Evolutionary conservation across 2,113 vertebrate species (phyloP).

Genomic region (Steatornis caripensis): DNA sequence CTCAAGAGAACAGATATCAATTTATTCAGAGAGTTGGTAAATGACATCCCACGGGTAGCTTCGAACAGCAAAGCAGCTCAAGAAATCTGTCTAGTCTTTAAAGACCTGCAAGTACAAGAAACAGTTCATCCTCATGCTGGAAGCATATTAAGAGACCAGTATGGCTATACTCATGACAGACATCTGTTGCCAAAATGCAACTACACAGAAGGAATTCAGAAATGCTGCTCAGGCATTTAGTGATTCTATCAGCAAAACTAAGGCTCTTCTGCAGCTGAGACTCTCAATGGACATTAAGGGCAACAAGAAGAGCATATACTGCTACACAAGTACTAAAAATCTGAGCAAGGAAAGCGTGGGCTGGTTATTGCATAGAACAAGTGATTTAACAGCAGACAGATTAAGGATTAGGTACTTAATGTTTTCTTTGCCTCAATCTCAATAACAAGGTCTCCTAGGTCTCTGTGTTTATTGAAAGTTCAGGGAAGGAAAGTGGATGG

Average conservation of each 20-base stretch:
- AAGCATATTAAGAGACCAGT: background rate
- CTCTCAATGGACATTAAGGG: rapidly evolving
- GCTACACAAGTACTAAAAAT: background rate
- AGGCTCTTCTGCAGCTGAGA: background rate
- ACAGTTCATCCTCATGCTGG: background rate
- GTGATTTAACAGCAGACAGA: background rate
- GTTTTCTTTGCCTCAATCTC: background rate
- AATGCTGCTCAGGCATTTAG: background rate
- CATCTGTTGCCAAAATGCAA: rapidly evolving
- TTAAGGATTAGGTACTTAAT: background rate
- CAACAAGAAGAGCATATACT: background rate
- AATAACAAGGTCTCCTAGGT: background rate
- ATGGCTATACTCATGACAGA: background rate
- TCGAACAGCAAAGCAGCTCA: background rate
- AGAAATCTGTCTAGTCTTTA: background rate
- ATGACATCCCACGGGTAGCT: background rate
- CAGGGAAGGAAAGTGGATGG: background rate
- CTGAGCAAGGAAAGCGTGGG: background rate
- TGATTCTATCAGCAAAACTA: background rate
- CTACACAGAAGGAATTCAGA: background rate
- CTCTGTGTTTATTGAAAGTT: background rate
- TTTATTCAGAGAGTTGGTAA: background rate
- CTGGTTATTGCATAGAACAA: background rate
- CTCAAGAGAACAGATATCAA: background rate
- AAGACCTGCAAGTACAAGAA: background rate